Conservation (phyloP, 2,113 vertebrate genomes). For the Morphnarchus princeps region DNA sequence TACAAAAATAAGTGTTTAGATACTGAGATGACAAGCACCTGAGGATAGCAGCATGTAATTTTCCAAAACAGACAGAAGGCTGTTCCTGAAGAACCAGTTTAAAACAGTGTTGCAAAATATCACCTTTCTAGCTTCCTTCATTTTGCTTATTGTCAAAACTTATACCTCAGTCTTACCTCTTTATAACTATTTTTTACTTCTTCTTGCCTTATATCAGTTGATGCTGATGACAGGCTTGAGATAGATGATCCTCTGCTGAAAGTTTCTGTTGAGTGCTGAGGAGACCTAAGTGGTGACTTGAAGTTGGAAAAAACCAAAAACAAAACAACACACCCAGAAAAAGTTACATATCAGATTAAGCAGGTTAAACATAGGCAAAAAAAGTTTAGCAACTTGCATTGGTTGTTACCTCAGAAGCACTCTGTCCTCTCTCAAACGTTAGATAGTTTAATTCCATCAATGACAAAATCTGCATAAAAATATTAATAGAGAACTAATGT, state of each 20-base stretch:
- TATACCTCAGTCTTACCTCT: conserved; percentile 78
- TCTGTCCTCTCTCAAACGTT: conserved; percentile 67
- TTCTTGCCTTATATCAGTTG: conserved; percentile 72
- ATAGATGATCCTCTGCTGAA: conserved; percentile 85
- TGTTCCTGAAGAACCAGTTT: background rate
- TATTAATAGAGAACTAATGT: background rate
- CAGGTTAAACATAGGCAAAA: background rate
- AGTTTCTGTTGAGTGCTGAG: conserved; percentile 74
- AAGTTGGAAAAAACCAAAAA: background rate
- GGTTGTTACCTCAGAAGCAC: conserved; percentile 73
- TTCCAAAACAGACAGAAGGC: background rate
- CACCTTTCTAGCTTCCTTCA: background rate
- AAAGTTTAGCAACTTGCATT: background rate
- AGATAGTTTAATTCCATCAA: conserved; percentile 80
- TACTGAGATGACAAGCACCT: background rate
- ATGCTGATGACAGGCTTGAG: conserved; percentile 83
- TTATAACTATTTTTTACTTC: conserved; percentile 74
- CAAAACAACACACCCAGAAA: background rate
- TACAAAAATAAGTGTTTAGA: background rate
- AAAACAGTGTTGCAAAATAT: background rate
- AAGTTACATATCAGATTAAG: background rate
- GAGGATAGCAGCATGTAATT: background rate
- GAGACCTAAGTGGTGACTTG: conserved; percentile 76
- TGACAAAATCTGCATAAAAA: conserved; percentile 79
- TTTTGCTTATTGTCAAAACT: background rate